phyloP scores from a whole-genome alignment of 1,140 invertebrate species.

The Thrips palmi region DNA sequence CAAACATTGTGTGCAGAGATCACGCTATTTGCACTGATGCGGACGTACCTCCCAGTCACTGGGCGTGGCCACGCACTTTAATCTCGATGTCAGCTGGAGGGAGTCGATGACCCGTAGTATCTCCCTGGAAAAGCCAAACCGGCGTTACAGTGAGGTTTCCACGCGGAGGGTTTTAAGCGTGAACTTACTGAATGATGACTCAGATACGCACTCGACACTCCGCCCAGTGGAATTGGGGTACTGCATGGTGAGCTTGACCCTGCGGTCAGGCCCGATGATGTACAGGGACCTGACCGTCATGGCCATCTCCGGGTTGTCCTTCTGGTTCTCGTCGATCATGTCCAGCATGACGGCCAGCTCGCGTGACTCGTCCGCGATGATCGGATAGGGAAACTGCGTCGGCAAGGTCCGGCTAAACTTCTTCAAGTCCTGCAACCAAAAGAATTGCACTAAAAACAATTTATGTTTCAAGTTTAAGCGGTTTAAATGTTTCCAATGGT shows the following conservation, averaged over 20 bases:
- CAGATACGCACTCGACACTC: conserved; percentile 80
- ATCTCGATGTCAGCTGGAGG: conserved; percentile 55
- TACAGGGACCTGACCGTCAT: conserved; percentile 71
- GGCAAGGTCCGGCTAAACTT: conserved; percentile 43
- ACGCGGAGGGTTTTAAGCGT: too few relatives aligned
- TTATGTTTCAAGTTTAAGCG: too few relatives aligned
- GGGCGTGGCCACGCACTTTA: conserved; percentile 60
- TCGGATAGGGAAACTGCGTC: conserved; percentile 62
- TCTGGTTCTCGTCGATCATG: conserved; percentile 72
- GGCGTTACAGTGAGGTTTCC: too few relatives aligned
- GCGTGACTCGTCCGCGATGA: conserved; percentile 67
- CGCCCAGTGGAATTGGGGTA: conserved; percentile 83
- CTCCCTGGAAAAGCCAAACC: conserved; percentile 58
- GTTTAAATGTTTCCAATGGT: too few relatives aligned
- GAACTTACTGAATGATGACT: too few relatives aligned
- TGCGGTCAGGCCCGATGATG: conserved; percentile 73
- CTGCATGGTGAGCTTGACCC: conserved; percentile 64
- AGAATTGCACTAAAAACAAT: too few relatives aligned
- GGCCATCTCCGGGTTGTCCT: conserved; percentile 44
- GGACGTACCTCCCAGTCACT: conserved; percentile 66
- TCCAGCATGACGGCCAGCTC: conserved; percentile 57
- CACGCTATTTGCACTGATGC: background rate
- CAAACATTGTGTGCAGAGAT: too few relatives aligned
- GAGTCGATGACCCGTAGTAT: conserved; percentile 77
- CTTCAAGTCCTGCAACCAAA: conserved; percentile 39